A percentile compares a stretch with the other conserved stretches of the same genome.
These are phyloP conservation scores for Umimayanthus kanabou DNA, from an alignment of 92 coral and sea anemone genomes.

Conservation along the genomic window DNA sequence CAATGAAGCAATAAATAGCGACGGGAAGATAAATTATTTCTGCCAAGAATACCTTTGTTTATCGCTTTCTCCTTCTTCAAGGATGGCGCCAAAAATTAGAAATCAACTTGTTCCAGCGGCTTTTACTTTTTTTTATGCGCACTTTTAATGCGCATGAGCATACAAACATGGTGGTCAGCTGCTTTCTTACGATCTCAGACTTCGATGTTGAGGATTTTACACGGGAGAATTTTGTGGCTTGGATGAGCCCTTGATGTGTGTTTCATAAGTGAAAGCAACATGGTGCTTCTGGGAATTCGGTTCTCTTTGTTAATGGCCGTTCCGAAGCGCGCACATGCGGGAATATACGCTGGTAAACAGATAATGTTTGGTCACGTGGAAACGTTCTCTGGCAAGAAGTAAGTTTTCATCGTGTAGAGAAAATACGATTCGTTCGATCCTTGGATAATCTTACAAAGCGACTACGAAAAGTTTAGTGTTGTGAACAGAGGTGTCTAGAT, in stretches of 20 bases:
- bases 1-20: conserved; percentile 33
- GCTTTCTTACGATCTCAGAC: background rate
- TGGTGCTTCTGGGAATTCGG: conserved; percentile 83
- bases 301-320: conserved; percentile 72
- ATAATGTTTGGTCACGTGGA: conserved; percentile 92
- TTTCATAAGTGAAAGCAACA: background rate
- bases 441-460: background rate
- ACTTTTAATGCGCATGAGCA: conserved; percentile 17
- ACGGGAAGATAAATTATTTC: background rate
- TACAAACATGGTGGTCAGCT: background rate
- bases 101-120: conserved; percentile 11
- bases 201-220: background rate
- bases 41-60: conserved; percentile 5
- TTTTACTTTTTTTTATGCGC: conserved; percentile 7
- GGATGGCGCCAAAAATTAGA: conserved; percentile 43
- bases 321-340: conserved; percentile 88
- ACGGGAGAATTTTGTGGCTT: background rate
- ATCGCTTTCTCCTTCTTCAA: conserved; percentile 16
- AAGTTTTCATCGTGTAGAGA: conserved; percentile 13
- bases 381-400: conserved; percentile 95
- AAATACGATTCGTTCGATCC: background rate
- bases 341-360: conserved; percentile 90
- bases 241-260: background rate
- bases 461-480: too few species aligned
- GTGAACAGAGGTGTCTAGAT: too few species aligned